Evolutionary conservation across 1,140 invertebrate genomes (phyloP), one percentile per base, ranked within the genome.

Genomic region (Hyphantria cunea): DNA sequence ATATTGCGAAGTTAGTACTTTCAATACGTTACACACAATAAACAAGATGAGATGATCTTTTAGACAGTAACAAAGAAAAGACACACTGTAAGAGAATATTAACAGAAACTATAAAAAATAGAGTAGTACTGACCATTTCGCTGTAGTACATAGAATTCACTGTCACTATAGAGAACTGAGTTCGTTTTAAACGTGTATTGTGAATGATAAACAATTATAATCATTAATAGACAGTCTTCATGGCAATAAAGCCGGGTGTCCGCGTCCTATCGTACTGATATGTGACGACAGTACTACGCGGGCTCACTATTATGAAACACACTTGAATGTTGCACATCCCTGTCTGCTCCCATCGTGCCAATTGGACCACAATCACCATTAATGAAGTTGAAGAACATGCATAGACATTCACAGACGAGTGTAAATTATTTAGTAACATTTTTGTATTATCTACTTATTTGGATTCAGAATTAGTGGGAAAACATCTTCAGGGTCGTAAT

Each of bases 361-460:
- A 66, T 66, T 66, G 50, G 64, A 50, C 48, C 44, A 66, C 49
- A 60, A 55, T 54, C 15, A 54, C 14, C 32, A 13, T 54, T 56
- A 41, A 33, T 51, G 42, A 61, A 31, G 11, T n/a, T 33, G n/a
- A 56, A 34, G 17, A 25, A 25, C 17, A 37, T 17, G 31, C n/a
- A 41, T 12, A 62, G 25, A 39, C 33, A 34, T 45, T 62, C 59
- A 62, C 59, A 62, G 41, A 47, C 31, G 17, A 15, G 42, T 62
- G 59, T 47, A 32, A 62, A 62, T 53, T 45, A 34, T 11, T 59
- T 13, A 32, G 39, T 45, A 48, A 49, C 39, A 59, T n/a, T 13
- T 8, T 25, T 25, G 2, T 25, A 25, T 25, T 25, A 1, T 25
- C 1, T 25, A 5, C 5, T 25, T 25, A 25, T 25, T 25, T 25